These are phyloP conservation scores for Florisuga fusca DNA, from an alignment of 2,797 vertebrate genomes.

Conservation along the genomic window DNA sequence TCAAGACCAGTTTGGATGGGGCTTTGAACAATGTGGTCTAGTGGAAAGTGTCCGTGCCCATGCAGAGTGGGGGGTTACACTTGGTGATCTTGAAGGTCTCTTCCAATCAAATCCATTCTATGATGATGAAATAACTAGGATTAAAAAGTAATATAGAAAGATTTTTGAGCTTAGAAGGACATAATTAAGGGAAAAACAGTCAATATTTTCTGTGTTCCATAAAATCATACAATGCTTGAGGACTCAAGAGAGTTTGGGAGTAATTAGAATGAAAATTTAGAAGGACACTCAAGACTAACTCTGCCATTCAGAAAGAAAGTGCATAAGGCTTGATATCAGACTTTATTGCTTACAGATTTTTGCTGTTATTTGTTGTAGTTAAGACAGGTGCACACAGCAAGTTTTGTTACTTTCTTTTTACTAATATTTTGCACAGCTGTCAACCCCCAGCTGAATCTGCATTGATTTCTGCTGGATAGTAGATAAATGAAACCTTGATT, in stretches of 20 bases:
- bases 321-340: background rate
- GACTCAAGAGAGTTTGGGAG: background rate
- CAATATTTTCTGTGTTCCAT: background rate
- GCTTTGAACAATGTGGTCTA: too few relatives aligned
- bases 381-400: background rate
- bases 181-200: background rate
- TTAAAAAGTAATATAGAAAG: background rate
- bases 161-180: background rate
- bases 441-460: background rate
- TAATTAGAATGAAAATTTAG: background rate
- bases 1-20: too few relatives aligned
- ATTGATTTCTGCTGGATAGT: rapidly evolving
- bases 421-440: background rate
- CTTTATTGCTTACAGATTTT: background rate
- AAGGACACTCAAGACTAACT: background rate
- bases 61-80: too few relatives aligned
- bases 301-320: background rate
- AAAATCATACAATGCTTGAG: background rate
- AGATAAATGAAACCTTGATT: background rate
- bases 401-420: background rate
- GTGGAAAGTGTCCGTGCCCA: too few relatives aligned
- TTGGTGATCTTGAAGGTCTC: too few relatives aligned
- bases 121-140: background rate
- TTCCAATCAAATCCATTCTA: too few relatives aligned
- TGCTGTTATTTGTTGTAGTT: background rate